These are phyloP conservation scores for Vesta saturnalis DNA, from an alignment of 2,888 invertebrate genomes.

Conservation along the genomic window DNA sequence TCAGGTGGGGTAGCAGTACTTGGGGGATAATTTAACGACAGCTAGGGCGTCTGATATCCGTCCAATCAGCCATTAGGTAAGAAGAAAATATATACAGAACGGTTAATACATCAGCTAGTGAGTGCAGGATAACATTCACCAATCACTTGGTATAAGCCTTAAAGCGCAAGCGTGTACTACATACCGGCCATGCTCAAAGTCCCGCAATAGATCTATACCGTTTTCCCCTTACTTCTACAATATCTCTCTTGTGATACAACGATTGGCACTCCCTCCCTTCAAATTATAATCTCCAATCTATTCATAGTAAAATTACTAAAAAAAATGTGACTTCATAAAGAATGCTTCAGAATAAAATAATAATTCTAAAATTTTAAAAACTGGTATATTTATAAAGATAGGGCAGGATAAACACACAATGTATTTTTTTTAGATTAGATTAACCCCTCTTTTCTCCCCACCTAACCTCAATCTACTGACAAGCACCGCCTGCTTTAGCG, in stretches of 20 bases:
- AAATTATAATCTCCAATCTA: neutral
- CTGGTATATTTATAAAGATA: neutral
- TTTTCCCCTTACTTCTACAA: constrained; percentile 22
- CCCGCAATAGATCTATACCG: constrained; percentile 39
- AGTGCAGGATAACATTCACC: constrained; percentile 38
- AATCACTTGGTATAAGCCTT: constrained; percentile 32
- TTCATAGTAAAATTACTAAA: neutral
- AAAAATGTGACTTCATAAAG: neutral
- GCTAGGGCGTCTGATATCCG: constrained; percentile 45
- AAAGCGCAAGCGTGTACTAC: constrained; percentile 34
- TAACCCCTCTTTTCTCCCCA: constrained; percentile 30
- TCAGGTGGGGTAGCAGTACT: constrained; percentile 39
- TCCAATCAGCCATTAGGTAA: constrained; percentile 48
- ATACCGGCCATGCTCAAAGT: constrained; percentile 39
- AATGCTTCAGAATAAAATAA: neutral
- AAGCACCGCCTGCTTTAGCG: constrained; percentile 40
- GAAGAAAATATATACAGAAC: constrained; percentile 39
- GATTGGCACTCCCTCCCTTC: constrained; percentile 31
- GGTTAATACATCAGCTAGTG: constrained; percentile 36
- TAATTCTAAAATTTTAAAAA: neutral
- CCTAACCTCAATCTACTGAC: constrained; percentile 32
- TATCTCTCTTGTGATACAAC: constrained; percentile 24
- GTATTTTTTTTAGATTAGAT: constrained; percentile 26
- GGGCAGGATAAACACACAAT: neutral
- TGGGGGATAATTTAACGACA: constrained; percentile 45